Evolutionary conservation across 2,797 vertebrate genomes (phyloP).

Genomic region (Pterois miles): DNA sequence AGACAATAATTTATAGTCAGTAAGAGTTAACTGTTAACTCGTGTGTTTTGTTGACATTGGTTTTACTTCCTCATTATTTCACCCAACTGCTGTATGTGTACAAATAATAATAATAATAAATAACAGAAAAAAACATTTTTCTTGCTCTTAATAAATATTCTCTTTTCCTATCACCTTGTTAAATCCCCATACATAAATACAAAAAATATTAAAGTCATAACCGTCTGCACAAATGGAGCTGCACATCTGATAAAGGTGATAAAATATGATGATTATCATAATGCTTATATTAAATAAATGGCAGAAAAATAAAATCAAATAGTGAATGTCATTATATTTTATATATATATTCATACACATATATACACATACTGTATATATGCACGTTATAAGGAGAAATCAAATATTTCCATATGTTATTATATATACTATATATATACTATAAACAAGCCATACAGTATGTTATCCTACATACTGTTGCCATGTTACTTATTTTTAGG

Average conservation of each 20-base stretch:
- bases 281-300: too few relatives aligned
- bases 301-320: too few relatives aligned
- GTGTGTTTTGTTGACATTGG: too few relatives aligned
- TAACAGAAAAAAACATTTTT: neutral
- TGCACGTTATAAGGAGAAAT: neutral
- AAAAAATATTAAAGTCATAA: neutral
- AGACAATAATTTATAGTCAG: neutral
- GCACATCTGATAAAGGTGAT: neutral
- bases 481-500: neutral
- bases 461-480: neutral
- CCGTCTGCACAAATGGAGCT: too few relatives aligned
- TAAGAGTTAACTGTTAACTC: neutral
- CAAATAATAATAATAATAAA: neutral
- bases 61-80: neutral
- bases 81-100: neutral
- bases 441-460: too few relatives aligned
- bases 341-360: rapidly evolving
- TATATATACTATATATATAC: neutral
- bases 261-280: neutral
- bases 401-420: neutral
- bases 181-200: neutral
- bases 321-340: too few relatives aligned
- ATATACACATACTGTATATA: neutral
- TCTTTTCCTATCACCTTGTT: neutral
- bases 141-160: neutral